Evolutionary conservation across 37 sponge, comb jelly and placozoan genomes (phyloP).

Genomic region (Dysidea cf. avara): DNA sequence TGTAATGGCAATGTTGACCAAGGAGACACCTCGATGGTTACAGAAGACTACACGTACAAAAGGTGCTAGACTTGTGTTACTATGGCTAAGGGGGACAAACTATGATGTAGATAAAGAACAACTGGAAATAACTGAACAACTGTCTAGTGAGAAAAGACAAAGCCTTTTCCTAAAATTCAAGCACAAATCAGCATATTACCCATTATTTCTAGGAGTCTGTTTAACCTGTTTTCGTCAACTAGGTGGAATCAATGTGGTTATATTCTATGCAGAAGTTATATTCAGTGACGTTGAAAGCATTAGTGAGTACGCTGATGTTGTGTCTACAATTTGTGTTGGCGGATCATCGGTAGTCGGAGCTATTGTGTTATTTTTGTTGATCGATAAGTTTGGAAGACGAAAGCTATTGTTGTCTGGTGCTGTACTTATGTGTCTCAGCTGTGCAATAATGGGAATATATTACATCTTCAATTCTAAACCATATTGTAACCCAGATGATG

Average conservation of each 20-base stretch:
- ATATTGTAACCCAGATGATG: not conserved
- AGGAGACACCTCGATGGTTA: no score
- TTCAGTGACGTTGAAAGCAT: slow-evolving; percentile 9
- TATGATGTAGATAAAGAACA: no score
- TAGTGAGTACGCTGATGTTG: not conserved
- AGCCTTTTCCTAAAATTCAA: no score
- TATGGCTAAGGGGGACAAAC: no score
- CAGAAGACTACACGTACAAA: no score
- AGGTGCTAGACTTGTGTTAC: no score
- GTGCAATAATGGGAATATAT: slow-evolving; percentile 32
- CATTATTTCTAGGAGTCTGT: slow-evolving; percentile 7
- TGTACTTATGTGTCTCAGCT: slow-evolving; percentile 41
- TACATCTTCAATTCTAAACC: slow-evolving; percentile 13
- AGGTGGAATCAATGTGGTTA: slow-evolving; percentile 75
- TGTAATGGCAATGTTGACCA: no score
- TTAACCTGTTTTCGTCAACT: slow-evolving; percentile 80
- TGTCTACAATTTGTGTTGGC: slow-evolving; percentile 44
- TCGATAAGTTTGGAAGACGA: slow-evolving; percentile 69
- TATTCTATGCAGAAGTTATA: slow-evolving; percentile 57
- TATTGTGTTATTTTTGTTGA: slow-evolving; percentile 46
- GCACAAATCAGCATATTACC: no score
- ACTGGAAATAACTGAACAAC: no score
- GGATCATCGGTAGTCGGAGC: slow-evolving; percentile 47
- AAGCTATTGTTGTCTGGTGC: slow-evolving; percentile 46
- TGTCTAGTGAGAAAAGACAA: no score